Evolutionary conservation across 2,888 invertebrate species (phyloP).

Genomic region (Eucera pruinosa): DNA sequence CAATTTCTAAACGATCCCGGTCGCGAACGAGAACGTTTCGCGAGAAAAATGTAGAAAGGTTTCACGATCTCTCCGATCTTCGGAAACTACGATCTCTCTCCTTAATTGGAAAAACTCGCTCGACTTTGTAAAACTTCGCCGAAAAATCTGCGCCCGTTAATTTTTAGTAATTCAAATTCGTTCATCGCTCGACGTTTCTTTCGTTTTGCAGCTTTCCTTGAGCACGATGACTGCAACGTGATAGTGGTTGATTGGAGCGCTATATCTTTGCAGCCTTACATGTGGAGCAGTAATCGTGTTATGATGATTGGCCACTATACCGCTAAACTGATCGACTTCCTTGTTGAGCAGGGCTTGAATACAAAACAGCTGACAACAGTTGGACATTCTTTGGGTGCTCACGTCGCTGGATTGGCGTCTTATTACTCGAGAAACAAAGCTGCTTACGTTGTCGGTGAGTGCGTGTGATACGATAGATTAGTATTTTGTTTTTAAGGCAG

Average conservation of each 20-base stretch:
- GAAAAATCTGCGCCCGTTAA: not conserved
- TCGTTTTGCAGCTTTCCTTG: constrained; percentile 70
- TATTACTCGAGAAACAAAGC: constrained; percentile 63
- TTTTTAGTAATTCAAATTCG: too few species aligned
- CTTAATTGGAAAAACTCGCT: too few species aligned
- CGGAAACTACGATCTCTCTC: too few species aligned
- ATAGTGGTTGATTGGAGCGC: constrained; percentile 78
- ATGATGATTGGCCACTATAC: constrained; percentile 66
- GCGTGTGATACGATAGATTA: too few species aligned
- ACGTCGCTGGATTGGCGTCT: constrained; percentile 77
- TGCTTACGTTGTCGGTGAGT: constrained; percentile 74
- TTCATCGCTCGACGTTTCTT: not conserved
- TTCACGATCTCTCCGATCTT: too few species aligned
- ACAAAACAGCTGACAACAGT: constrained; percentile 66
- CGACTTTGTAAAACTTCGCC: too few species aligned
- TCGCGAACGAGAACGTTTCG: too few species aligned
- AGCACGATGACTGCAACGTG: constrained; percentile 74
- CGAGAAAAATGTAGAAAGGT: too few species aligned
- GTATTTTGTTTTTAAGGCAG: too few species aligned
- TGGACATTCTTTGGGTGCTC: constrained; percentile 80
- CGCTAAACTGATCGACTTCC: constrained; percentile 74
- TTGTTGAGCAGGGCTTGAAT: constrained; percentile 69
- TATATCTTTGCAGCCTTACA: constrained; percentile 67
- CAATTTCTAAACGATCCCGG: too few species aligned
- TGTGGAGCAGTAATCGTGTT: constrained; percentile 66